Evolutionary conservation across 2,888 invertebrate species (phyloP).

Genomic region (Diadegma fenestrale): DNA sequence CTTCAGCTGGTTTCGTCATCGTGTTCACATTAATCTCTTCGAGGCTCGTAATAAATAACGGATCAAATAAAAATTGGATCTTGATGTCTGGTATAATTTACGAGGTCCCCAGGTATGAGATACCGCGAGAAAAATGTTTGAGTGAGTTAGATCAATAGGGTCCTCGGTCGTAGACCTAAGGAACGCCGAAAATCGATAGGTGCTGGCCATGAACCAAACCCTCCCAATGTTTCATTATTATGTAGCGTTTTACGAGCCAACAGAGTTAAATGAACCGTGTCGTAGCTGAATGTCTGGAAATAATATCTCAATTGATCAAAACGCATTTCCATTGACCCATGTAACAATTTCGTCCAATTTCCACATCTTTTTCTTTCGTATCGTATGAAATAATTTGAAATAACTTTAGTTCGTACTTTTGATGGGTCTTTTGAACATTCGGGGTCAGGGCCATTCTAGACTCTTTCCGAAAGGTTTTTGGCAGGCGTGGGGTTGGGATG

Average conservation of each 20-base stretch:
- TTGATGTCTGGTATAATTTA: background rate
- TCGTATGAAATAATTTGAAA: background rate
- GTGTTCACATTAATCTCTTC: background rate
- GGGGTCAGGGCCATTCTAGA: background rate
- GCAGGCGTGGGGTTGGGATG: background rate
- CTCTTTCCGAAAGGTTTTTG: background rate
- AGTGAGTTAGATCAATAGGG: background rate
- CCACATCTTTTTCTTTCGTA: background rate
- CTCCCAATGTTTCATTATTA: background rate
- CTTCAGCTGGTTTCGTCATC: background rate
- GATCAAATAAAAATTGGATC: background rate
- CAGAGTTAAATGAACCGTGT: slow-evolving; percentile 6
- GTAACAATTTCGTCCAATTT: background rate
- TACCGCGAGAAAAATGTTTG: background rate
- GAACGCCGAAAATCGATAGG: background rate
- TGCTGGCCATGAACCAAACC: background rate
- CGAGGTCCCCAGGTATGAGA: background rate
- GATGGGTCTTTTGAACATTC: background rate
- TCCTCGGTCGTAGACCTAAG: background rate
- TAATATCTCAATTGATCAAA: background rate
- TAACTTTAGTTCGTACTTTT: background rate
- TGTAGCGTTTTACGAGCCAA: background rate
- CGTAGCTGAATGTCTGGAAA: background rate
- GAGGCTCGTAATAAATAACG: background rate
- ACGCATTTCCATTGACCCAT: background rate